Percentiles rank a stretch among this genome's conserved stretches.
These are phyloP conservation scores for Channallabes apus DNA, from an alignment of 2,797 vertebrate genomes.

Conservation along the genomic window DNA sequence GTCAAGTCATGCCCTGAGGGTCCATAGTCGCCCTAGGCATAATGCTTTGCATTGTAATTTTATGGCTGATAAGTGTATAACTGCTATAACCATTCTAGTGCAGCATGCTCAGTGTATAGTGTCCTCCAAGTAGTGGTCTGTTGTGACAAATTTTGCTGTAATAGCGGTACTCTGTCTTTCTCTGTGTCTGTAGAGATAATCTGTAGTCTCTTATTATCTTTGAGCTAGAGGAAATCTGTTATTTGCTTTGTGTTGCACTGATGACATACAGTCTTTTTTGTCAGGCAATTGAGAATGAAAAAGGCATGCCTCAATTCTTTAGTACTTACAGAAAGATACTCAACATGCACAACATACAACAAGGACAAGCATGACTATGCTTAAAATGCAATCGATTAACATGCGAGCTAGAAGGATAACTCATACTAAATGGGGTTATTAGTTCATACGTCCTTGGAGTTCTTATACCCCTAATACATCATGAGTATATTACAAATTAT, in stretches of 20 bases:
- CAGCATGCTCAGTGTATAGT: background rate
- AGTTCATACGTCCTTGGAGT: background rate
- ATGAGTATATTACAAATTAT: background rate
- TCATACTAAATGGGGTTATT: background rate
- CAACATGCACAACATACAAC: background rate
- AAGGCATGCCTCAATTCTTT: background rate
- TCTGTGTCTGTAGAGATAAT: background rate
- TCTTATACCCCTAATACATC: background rate
- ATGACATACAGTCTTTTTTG: constrained; percentile 6
- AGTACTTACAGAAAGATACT: background rate
- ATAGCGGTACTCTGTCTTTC: background rate
- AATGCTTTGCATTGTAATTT: no score
- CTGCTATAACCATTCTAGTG: background rate
- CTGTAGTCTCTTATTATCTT: constrained; percentile 5
- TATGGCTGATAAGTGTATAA: background rate
- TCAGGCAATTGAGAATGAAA: background rate
- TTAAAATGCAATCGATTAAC: background rate
- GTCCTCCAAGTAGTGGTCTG: background rate
- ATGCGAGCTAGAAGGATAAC: background rate
- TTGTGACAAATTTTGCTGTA: constrained; percentile 14
- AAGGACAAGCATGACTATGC: background rate
- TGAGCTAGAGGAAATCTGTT: constrained; percentile 17
- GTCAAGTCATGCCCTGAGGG: no score
- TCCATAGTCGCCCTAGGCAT: no score
- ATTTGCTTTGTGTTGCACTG: constrained; percentile 3